Evolutionary conservation across 2,888 invertebrate genomes (phyloP).

Genomic region (Sminthurides aquaticus): DNA sequence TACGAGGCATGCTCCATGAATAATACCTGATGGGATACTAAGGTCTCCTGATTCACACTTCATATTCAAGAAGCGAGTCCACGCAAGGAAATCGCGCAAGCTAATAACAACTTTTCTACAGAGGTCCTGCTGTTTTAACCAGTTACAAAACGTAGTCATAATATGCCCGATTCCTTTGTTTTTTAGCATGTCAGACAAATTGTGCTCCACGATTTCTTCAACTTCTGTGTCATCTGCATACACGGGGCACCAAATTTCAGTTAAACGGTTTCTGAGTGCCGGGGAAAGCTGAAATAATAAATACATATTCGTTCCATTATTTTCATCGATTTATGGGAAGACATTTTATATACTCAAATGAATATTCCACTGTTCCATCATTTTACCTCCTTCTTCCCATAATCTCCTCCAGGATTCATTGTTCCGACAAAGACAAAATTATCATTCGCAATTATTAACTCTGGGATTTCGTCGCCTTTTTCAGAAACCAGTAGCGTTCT

Average conservation of each 20-base stretch:
- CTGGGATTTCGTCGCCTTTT: constrained; percentile 58
- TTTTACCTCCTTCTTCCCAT: constrained; percentile 89
- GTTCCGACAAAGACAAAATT: constrained; percentile 90
- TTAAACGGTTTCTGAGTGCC: constrained; percentile 91
- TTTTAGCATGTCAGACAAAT: constrained; percentile 59
- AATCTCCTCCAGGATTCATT: constrained; percentile 99
- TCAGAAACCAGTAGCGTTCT: constrained; percentile 83
- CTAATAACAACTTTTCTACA: constrained; percentile 65
- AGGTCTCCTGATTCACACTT: constrained; percentile 30
- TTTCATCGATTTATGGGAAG: background rate
- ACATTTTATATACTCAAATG: background rate
- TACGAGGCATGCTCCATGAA: constrained; percentile 84
- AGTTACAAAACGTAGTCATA: constrained; percentile 33
- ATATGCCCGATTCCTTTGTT: constrained; percentile 60
- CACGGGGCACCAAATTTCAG: constrained; percentile 95
- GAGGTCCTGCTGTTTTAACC: constrained; percentile 37
- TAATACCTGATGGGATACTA: constrained; percentile 60
- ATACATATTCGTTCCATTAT: background rate
- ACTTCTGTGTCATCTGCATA: constrained; percentile 67
- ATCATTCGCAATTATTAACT: constrained; percentile 58
- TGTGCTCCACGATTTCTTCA: constrained; percentile 70
- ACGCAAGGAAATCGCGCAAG: constrained; percentile 83
- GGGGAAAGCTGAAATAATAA: constrained; percentile 64
- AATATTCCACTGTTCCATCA: too few species aligned
- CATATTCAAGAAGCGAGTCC: constrained; percentile 81